These are phyloP conservation scores for Tetramorium simillimum DNA, from an alignment of 1,140 invertebrate species.

Conservation along the genomic window DNA sequence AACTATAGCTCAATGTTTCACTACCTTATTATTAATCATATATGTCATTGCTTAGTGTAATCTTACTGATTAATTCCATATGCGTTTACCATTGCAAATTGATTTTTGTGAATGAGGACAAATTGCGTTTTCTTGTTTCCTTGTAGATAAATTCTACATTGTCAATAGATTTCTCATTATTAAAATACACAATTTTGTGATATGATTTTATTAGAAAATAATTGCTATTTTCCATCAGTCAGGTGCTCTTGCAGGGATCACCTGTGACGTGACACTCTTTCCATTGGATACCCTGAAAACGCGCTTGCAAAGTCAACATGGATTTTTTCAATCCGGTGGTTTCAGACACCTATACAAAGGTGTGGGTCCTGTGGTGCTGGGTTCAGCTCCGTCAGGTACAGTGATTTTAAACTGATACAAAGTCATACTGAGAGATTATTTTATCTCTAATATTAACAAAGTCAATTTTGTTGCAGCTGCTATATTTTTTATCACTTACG, in stretches of 20 bases:
- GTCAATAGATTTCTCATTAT: neutral
- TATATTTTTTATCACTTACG: constrained; percentile 97
- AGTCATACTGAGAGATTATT: neutral
- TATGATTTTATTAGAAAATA: constrained; percentile 32
- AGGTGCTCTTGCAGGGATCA: constrained; percentile 90
- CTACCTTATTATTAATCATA: neutral
- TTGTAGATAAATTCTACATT: neutral
- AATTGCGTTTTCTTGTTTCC: neutral
- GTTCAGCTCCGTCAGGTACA: constrained; percentile 93
- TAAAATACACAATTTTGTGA: neutral
- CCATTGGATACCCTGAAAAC: constrained; percentile 99
- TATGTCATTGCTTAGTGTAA: neutral
- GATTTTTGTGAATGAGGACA: neutral
- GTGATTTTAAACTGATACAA: neutral
- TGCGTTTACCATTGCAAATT: neutral
- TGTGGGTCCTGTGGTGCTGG: constrained; percentile 92
- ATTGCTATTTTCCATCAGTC: constrained; percentile 85
- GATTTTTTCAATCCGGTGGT: constrained; percentile 95
- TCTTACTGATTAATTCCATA: neutral
- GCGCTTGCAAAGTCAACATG: constrained; percentile 94
- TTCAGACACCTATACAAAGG: constrained; percentile 96
- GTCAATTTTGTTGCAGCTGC: constrained; percentile 88
- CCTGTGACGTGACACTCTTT: constrained; percentile 93
- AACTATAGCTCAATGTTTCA: neutral
- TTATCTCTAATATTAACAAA: constrained; percentile 37